Evolutionary conservation across 2,113 vertebrate genomes (phyloP).

Genomic region (Eurypyga helias): DNA sequence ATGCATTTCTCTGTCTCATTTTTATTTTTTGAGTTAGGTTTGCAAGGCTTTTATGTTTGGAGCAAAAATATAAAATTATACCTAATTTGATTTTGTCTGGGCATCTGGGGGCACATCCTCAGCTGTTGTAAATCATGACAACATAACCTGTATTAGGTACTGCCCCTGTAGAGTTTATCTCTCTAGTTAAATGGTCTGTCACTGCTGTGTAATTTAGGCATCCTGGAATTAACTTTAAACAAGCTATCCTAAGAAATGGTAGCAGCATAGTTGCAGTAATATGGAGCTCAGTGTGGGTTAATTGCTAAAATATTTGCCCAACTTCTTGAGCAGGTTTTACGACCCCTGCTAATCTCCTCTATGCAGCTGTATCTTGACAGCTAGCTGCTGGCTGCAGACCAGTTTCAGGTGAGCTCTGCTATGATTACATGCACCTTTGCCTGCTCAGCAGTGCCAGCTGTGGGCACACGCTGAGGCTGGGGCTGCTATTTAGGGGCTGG

Average conservation of each 20-base stretch:
- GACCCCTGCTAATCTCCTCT: conserved; percentile 38
- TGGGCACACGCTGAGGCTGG: neutral
- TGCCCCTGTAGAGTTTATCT: conserved; percentile 14
- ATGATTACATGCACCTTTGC: neutral
- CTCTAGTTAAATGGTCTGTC: neutral
- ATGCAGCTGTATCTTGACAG: conserved; percentile 57
- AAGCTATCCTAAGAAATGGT: neutral
- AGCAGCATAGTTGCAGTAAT: neutral
- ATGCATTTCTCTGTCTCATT: neutral
- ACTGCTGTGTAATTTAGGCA: neutral
- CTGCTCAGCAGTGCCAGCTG: neutral
- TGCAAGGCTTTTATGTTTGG: neutral
- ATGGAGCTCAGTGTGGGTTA: neutral
- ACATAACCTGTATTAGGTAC: neutral
- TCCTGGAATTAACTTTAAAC: neutral
- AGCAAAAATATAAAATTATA: neutral
- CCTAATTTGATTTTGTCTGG: conserved; percentile 12
- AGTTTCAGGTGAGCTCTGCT: conserved; percentile 34
- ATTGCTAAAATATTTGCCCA: conserved; percentile 60
- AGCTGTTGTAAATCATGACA: conserved; percentile 35
- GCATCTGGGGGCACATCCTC: conserved; percentile 19
- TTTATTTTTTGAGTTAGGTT: neutral
- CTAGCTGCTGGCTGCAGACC: conserved; percentile 15
- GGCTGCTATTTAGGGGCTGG: neutral
- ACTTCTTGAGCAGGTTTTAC: conserved; percentile 64